Conservation (phyloP, 2,888 invertebrate species). For the Eupithecia vulgata region DNA sequence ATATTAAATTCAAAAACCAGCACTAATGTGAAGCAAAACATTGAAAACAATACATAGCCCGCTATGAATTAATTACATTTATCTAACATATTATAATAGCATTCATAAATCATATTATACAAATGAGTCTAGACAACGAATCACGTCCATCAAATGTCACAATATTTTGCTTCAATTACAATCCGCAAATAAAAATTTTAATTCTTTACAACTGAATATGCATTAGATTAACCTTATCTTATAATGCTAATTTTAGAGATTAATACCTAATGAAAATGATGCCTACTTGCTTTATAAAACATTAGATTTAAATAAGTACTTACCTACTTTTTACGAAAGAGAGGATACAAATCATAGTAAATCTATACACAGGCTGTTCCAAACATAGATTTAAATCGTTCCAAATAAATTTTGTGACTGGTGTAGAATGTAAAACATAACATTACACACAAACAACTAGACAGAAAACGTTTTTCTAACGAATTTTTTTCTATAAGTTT, state of each 20-base stretch:
- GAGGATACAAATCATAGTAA: not conserved
- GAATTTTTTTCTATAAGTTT: not conserved
- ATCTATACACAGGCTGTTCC: not conserved
- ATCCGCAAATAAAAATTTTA: constrained; percentile 11
- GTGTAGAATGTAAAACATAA: not conserved
- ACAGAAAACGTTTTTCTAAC: not conserved
- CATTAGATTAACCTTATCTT: not conserved
- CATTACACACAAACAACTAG: not conserved
- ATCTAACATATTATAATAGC: constrained; percentile 9
- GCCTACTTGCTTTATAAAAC: not conserved
- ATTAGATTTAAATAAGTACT: not conserved
- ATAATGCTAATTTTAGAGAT: not conserved
- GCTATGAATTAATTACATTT: constrained; percentile 29
- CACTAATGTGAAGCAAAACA: constrained; percentile 31
- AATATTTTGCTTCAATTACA: constrained; percentile 44
- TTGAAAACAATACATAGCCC: constrained; percentile 35
- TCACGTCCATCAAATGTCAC: constrained; percentile 22
- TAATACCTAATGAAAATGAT: not conserved
- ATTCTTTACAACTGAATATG: not conserved
- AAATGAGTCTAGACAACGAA: constrained; percentile 7
- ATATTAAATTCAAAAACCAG: constrained; percentile 24
- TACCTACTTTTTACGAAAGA: not conserved
- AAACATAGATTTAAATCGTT: no score
- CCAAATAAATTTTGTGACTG: not conserved
- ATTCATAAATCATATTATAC: not conserved